Conservation (phyloP, 1,140 invertebrate genomes). For the Coelopa frigida region DNA sequence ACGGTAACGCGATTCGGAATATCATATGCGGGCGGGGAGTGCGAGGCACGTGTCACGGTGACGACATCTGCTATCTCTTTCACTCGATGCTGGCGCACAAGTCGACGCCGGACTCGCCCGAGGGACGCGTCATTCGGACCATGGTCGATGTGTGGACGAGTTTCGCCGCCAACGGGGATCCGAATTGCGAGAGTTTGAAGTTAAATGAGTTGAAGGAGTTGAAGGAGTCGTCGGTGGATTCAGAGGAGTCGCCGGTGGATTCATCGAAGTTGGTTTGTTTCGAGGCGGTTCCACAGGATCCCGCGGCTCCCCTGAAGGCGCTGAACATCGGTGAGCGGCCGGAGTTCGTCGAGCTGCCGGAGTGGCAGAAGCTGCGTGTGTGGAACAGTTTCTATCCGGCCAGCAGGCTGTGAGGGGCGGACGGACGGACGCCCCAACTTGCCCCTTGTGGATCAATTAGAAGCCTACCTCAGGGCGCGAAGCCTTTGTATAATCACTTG, state of each 20-base stretch:
- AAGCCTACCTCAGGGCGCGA: too few species aligned
- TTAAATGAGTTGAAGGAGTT: too few species aligned
- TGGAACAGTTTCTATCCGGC: conserved; percentile 43
- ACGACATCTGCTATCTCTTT: conserved; percentile 59
- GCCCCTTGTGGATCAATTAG: too few species aligned
- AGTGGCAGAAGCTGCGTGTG: conserved; percentile 39
- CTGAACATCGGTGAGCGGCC: conserved; percentile 43
- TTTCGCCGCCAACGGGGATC: conserved; percentile 43
- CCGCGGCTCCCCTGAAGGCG: conserved; percentile 27
- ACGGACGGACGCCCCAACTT: too few species aligned
- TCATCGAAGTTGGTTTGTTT: too few species aligned
- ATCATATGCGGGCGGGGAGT: conserved; percentile 34
- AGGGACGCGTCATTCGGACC: conserved; percentile 37
- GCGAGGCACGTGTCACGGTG: conserved; percentile 53
- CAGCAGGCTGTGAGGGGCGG: conserved; percentile 11
- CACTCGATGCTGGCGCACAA: conserved; percentile 45
- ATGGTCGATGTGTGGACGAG: conserved; percentile 48
- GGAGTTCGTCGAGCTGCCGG: conserved; percentile 38
- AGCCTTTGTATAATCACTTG: too few species aligned
- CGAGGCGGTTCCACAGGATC: conserved; percentile 28
- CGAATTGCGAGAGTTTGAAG: conserved; percentile 37
- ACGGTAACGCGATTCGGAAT: conserved; percentile 31
- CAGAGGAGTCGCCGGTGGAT: conserved; percentile 14
- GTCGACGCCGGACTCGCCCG: conserved; percentile 28
- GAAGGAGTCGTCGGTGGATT: too few species aligned